phyloP scores from a whole-genome alignment of 2,888 invertebrate genomes.

The Rhaphigaster nebulosa region DNA sequence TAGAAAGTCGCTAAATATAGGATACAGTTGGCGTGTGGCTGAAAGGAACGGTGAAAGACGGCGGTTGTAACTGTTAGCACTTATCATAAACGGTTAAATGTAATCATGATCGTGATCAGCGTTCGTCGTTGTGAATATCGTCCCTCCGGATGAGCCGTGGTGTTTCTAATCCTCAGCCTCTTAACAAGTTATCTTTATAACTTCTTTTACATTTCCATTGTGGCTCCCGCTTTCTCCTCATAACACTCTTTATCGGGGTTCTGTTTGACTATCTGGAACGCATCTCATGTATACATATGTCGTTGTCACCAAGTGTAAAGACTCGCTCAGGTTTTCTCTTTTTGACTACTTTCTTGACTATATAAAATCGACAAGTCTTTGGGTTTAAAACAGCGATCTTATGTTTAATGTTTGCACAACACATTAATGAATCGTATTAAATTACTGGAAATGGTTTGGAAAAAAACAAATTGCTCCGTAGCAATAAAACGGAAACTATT shows the following conservation, averaged over 20 bases:
- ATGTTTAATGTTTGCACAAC: too few species aligned
- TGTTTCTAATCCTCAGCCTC: neutral
- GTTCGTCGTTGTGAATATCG: neutral
- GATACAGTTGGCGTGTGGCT: neutral
- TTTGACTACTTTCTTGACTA: neutral
- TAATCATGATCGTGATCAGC: neutral
- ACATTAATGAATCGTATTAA: too few species aligned
- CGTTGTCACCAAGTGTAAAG: neutral
- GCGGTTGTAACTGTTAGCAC: neutral
- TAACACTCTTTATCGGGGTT: neutral
- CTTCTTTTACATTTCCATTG: neutral
- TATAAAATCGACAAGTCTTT: neutral
- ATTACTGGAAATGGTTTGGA: too few species aligned
- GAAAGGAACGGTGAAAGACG: neutral
- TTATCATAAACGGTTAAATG: constrained; percentile 1
- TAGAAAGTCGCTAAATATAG: neutral
- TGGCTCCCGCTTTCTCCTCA: neutral
- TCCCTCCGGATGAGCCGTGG: neutral
- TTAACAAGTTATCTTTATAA: neutral
- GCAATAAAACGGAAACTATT: too few species aligned
- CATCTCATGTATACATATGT: neutral
- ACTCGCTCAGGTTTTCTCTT: neutral
- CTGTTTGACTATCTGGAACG: neutral
- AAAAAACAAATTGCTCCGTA: too few species aligned
- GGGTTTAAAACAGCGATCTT: too few species aligned